Evolutionary conservation across 2,888 invertebrate species (phyloP), one percentile per base, ranked within the genome.

Genomic region (Cryptophagus acutangulus): DNA sequence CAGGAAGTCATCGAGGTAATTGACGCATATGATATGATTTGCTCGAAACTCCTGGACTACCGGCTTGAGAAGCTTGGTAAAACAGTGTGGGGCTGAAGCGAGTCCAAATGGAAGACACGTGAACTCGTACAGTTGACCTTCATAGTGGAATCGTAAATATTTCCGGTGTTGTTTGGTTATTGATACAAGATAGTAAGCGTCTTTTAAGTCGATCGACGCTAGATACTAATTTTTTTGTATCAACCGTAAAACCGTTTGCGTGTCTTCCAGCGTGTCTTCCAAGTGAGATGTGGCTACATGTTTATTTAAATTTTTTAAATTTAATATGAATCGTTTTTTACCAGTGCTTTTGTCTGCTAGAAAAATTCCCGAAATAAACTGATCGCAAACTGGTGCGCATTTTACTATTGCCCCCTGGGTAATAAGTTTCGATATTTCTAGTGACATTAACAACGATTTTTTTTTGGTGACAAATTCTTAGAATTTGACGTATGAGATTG

Each of bases 291-390:
- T 12, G 5, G 6, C 6, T 10, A 29, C 29, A 10, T 9, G 10
- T 10, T 29, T 9, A 29, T 29, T 29, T 29, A 29, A 29, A 8
- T 29, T 29, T 29, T 29, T 29, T 29, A 29, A 29, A 29, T 29
- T 29, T 29, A 29, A 10, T 10, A 29, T 29, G 10, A 29, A 29
- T 12, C 29, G 29, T 8, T 29, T 8, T 5, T 29, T 10, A 10
- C 12, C 12, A 29, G 6, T 29, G 5, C 6, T 5, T 10, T 12
- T 9, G 6, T 29, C 10, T 29, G 10, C 12, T 5, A 10, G 5
- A 29, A 29, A 29, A 10, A 10, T 9, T 10, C 6, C 5, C 6
- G 29, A 29, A 9, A 29, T 5, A 10, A 29, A 29, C 29, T 29
- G 29, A 20, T 9, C 20, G 6, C 20, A 8, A 8, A 9, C 6